Conservation (phyloP, 1,140 invertebrate species). For the Pinna nobilis region DNA sequence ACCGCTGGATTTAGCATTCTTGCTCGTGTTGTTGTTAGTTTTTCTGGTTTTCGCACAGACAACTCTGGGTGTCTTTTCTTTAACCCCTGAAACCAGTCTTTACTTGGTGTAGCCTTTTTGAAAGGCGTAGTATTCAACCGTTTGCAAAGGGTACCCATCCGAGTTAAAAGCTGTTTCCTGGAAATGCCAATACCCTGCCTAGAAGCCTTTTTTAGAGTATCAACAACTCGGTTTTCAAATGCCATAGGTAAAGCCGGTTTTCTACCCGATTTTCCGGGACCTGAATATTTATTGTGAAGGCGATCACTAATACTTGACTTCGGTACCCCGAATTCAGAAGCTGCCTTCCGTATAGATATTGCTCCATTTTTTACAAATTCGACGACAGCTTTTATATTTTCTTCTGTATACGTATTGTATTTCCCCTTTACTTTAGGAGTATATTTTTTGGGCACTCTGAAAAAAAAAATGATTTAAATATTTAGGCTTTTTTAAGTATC, state of each 20-base stretch:
- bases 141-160: too few species aligned
- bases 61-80: slow-evolving; percentile 23
- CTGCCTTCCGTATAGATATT: slow-evolving; percentile 10
- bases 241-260: neutral
- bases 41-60: neutral
- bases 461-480: neutral
- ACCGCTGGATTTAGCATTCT: slow-evolving; percentile 16
- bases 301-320: too few species aligned
- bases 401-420: neutral
- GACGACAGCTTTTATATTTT: neutral
- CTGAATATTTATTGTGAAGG: too few species aligned
- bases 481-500: neutral
- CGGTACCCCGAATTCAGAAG: neutral
- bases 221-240: slow-evolving; percentile 7
- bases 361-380: slow-evolving; percentile 2
- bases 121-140: too few species aligned
- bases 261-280: neutral
- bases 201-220: slow-evolving; percentile 10
- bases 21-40: neutral
- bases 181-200: too few species aligned
- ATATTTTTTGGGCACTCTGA: neutral
- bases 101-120: neutral
- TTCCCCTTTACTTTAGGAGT: slow-evolving; percentile 4
- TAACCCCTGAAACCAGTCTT: slow-evolving; percentile 15
- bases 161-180: too few species aligned